These are phyloP conservation scores for Distichodus sexfasciatus DNA, from an alignment of 2,797 vertebrate species.

Conservation along the genomic window DNA sequence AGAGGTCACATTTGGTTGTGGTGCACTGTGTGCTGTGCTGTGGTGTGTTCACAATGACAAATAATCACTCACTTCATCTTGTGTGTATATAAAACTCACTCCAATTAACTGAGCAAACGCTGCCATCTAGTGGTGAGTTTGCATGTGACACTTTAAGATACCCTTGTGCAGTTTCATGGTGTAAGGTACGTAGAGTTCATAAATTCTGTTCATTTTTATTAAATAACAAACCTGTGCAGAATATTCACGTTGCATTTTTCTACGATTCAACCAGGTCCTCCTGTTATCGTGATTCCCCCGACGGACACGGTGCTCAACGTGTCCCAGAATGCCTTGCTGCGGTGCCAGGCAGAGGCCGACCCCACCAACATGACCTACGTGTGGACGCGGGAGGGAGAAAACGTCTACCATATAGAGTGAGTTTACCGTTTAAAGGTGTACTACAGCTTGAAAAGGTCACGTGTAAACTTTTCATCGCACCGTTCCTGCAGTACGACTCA, in stretches of 20 bases:
- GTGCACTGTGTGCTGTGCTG: too few species aligned
- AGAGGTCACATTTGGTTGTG: too few species aligned
- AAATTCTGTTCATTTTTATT: too few species aligned
- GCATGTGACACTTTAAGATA: background rate
- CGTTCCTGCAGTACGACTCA: too few species aligned
- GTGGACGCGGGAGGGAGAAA: constrained; percentile 82
- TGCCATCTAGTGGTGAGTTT: constrained; percentile 42
- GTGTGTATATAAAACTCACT: too few species aligned
- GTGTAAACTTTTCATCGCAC: too few species aligned
- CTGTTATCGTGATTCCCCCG: constrained; percentile 83
- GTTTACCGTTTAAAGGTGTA: too few species aligned
- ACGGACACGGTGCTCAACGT: constrained; percentile 80
- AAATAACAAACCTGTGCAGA: too few species aligned
- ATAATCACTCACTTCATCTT: too few species aligned
- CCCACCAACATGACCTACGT: constrained; percentile 94
- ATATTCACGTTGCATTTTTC: background rate
- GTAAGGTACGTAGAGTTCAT: too few species aligned
- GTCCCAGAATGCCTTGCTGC: constrained; percentile 84
- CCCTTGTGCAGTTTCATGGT: background rate
- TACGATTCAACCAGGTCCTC: constrained; percentile 76
- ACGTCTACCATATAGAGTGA: constrained; percentile 88
- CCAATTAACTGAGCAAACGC: background rate
- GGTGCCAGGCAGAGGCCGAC: constrained; percentile 86
- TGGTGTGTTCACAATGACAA: too few species aligned
- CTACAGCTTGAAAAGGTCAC: too few species aligned